Percentiles rank a stretch among this genome's conserved stretches.
phyloP scores from a whole-genome alignment of 2,113 vertebrate genomes.

The Pionites leucogaster region DNA sequence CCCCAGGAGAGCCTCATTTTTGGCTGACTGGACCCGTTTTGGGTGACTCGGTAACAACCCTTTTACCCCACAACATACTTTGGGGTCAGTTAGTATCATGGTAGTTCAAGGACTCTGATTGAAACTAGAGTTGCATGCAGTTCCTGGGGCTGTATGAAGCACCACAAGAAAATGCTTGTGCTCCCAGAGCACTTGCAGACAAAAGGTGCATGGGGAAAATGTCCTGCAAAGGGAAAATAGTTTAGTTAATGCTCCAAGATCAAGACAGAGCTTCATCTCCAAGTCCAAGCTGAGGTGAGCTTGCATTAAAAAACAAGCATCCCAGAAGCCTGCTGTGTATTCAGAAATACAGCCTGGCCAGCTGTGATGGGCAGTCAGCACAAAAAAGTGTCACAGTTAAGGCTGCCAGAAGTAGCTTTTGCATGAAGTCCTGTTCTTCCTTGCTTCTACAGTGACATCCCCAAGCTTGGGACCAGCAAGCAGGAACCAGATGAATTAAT shows the following conservation, averaged over 20 bases:
- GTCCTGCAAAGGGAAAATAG: neutral
- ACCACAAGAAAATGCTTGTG: neutral
- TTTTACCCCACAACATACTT: neutral
- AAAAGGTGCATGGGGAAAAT: neutral
- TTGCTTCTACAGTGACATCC: slow-evolving; percentile 37
- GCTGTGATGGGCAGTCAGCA: neutral
- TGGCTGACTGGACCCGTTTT: neutral
- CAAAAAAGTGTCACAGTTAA: neutral
- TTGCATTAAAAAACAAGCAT: neutral
- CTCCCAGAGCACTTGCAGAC: neutral
- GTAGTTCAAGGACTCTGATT: neutral
- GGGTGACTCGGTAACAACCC: neutral
- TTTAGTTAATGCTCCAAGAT: neutral
- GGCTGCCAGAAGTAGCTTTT: neutral
- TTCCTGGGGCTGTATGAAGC: neutral
- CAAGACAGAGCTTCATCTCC: neutral
- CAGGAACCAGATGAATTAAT: slow-evolving; percentile 56
- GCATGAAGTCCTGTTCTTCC: neutral
- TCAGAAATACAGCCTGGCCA: neutral
- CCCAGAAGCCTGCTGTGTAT: neutral
- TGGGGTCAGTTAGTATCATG: neutral
- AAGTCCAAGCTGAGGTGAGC: neutral
- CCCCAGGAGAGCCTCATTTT: neutral
- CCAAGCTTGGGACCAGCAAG: neutral
- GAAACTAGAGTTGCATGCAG: neutral